Evolutionary conservation across 2,888 invertebrate species (phyloP), one percentile per base, ranked within the genome.

Genomic region (Acutogordius australiensis): DNA sequence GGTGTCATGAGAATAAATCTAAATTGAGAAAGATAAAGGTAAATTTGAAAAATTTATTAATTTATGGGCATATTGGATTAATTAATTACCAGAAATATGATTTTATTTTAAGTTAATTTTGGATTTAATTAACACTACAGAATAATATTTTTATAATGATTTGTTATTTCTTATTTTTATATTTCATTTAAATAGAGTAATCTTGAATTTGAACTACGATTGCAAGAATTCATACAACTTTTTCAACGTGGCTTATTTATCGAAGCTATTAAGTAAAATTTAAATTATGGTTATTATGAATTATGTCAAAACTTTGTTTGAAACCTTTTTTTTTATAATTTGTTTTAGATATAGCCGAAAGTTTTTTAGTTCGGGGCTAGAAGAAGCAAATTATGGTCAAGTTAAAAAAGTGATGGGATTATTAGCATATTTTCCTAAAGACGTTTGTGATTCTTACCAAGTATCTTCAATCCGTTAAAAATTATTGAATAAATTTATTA

Each of bases 1-100:
- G 91, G 91, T 91, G 91, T 73, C 82, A 84, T 67, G 91, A 91
- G 70, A 90, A 91, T 74, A 82, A 85, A 71, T 87, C 87, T 37
- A 90, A 88, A 70, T 76, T 91, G 63, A 76, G 88, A 61, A 90
- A 90, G 73, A 78, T 90, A 64, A 84, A 84, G 71, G 70, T 70
- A 63, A 61, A 37, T 37, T 37, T 37, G n/a, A n/a, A n/a, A n/a
- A n/a, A n/a, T n/a, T n/a, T n/a, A n/a, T n/a, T n/a, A n/a, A n/a
- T n/a, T n/a, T n/a, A n/a, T n/a, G n/a, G n/a, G n/a, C n/a, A n/a
- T n/a, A n/a, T n/a, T n/a, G n/a, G n/a, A n/a, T n/a, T n/a, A n/a
- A n/a, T n/a, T n/a, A n/a, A n/a, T n/a, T n/a, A n/a, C n/a, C n/a
- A n/a, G n/a, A n/a, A n/a, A n/a, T n/a, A n/a, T n/a, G n/a, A n/a